Percentiles rank a stretch among this genome's conserved stretches.
Conservation (phyloP, 2,113 vertebrate genomes). For the Cyphomyrus plagiostoma region DNA sequence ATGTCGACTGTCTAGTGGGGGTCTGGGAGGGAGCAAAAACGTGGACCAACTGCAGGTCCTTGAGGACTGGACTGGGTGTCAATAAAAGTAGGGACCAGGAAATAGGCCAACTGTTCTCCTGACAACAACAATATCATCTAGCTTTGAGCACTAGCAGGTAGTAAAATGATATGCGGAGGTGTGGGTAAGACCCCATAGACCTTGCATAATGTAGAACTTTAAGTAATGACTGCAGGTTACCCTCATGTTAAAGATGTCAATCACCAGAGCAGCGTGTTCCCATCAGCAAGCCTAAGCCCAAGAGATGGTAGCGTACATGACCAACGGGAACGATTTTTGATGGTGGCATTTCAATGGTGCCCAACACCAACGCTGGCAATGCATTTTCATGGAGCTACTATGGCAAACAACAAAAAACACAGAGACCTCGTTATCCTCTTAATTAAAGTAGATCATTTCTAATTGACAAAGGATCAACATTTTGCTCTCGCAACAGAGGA, state of each 20-base stretch:
- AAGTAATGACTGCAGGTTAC: neutral
- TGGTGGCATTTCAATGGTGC: neutral
- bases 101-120: neutral
- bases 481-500: neutral
- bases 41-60: neutral
- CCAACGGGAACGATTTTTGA: neutral
- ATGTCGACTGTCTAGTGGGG: neutral
- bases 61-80: neutral
- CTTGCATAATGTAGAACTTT: neutral
- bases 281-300: neutral
- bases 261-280: neutral
- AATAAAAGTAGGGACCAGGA: neutral
- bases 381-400: neutral
- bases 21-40: neutral
- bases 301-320: constrained; percentile 5
- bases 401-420: neutral
- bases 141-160: neutral
- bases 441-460: neutral
- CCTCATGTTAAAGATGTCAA: neutral
- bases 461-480: neutral
- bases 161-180: neutral
- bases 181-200: neutral
- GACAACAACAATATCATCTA: neutral
- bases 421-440: constrained; percentile 21
- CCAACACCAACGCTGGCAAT: neutral